Evolutionary conservation across 2,797 vertebrate species (phyloP).

Genomic region (Rhinella marina): DNA sequence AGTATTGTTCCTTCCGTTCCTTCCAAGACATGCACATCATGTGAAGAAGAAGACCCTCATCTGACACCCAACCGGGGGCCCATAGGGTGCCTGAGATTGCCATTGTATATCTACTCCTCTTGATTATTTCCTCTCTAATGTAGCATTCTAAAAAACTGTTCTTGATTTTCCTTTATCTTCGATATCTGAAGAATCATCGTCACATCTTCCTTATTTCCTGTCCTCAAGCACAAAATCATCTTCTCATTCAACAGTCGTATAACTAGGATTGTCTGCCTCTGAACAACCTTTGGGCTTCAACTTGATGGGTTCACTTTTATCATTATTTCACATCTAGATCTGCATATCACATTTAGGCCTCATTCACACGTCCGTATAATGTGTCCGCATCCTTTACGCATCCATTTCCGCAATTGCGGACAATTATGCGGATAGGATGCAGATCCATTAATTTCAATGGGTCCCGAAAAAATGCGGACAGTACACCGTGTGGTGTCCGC

Average conservation of each 20-base stretch:
- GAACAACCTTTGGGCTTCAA: neutral
- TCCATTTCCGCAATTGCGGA: too few relatives aligned
- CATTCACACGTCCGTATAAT: too few relatives aligned
- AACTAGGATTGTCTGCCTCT: neutral
- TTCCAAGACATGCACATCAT: neutral
- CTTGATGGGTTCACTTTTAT: neutral
- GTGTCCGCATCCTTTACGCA: too few relatives aligned
- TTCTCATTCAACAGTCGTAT: neutral
- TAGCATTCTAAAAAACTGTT: neutral
- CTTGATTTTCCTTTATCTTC: slow-evolving; percentile 39
- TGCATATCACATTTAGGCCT: neutral
- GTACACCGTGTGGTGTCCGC: too few relatives aligned
- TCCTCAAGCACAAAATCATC: slow-evolving; percentile 1
- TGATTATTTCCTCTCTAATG: neutral
- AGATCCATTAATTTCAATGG: too few relatives aligned
- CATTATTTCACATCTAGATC: neutral
- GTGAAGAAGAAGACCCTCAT: slow-evolving; percentile 6
- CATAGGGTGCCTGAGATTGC: neutral
- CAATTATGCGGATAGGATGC: too few relatives aligned
- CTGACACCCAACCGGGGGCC: neutral
- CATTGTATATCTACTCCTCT: neutral
- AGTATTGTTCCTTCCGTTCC: neutral
- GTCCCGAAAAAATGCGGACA: too few relatives aligned
- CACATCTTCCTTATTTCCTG: neutral
- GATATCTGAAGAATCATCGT: neutral